Evolutionary conservation across 2,797 vertebrate species (phyloP).

Genomic region (Enteromius afrohamiltoni): DNA sequence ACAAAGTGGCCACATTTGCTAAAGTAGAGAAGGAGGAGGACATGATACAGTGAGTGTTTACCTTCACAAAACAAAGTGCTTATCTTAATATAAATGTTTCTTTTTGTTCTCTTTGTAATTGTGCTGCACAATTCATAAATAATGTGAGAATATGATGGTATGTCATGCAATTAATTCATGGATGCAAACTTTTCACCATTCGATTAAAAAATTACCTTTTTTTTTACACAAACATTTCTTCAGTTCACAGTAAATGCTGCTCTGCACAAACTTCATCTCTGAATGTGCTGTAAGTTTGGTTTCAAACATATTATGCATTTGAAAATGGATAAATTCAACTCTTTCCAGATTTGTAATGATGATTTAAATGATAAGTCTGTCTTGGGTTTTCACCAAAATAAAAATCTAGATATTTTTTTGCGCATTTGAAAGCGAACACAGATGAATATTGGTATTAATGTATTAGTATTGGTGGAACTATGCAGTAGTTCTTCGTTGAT

Average conservation of each 20-base stretch:
- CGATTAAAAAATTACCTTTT: neutral
- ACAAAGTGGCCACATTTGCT: slow-evolving; percentile 97
- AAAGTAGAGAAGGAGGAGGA: slow-evolving; percentile 99
- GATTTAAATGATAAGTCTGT: neutral
- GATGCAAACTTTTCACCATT: neutral
- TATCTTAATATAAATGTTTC: neutral
- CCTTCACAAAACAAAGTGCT: neutral
- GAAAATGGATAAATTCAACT: neutral
- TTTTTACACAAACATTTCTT: neutral
- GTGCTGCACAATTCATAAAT: neutral
- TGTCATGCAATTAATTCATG: neutral
- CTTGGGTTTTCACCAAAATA: neutral
- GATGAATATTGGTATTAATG: neutral
- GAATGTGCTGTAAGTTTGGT: neutral
- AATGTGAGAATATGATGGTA: neutral
- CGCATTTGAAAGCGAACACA: neutral
- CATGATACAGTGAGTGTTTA: slow-evolving; percentile 91
- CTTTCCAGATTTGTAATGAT: neutral
- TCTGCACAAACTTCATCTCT: neutral
- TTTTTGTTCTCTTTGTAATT: neutral
- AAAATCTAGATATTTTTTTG: neutral
- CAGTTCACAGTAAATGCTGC: neutral
- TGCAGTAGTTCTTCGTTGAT: too few species aligned
- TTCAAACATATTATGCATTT: neutral
- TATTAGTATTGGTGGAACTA: neutral